These are phyloP conservation scores for Biston betularia DNA, from an alignment of 2,888 invertebrate species.

Conservation along the genomic window DNA sequence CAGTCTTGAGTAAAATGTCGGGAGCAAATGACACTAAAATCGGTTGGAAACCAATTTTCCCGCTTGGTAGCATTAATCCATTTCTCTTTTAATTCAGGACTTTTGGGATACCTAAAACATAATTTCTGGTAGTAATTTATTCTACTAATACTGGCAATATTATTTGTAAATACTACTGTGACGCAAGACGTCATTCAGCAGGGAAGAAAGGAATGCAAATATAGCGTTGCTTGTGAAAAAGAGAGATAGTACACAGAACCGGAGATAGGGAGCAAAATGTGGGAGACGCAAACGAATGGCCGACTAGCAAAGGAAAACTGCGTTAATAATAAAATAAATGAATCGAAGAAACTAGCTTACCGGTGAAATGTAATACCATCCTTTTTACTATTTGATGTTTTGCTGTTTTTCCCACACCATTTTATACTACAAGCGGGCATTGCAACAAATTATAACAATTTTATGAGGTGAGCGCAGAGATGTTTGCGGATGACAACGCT, in stretches of 20 bases:
- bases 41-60: constrained; percentile 27
- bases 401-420: constrained; percentile 26
- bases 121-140: background rate
- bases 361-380: constrained; percentile 22
- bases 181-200: background rate
- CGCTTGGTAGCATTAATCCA: constrained; percentile 25
- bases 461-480: background rate
- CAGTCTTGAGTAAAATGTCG: constrained; percentile 22
- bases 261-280: background rate
- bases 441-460: background rate
- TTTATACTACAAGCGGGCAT: constrained; percentile 27
- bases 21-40: constrained; percentile 28
- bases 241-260: background rate
- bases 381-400: constrained; percentile 9
- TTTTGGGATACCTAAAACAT: constrained; percentile 18
- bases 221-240: background rate
- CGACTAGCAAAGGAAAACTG: background rate
- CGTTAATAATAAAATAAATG: background rate
- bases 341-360: background rate
- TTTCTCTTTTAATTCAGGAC: constrained; percentile 20
- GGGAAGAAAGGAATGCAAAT: constrained; percentile 4
- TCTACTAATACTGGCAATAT: constrained; percentile 5
- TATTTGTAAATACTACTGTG: background rate
- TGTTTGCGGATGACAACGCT: background rate
- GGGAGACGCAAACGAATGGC: background rate